A percentile compares a stretch with the other conserved stretches of the same genome.
Evolutionary conservation across 2,797 vertebrate genomes (phyloP).

Genomic region (Labeo calbasu): DNA sequence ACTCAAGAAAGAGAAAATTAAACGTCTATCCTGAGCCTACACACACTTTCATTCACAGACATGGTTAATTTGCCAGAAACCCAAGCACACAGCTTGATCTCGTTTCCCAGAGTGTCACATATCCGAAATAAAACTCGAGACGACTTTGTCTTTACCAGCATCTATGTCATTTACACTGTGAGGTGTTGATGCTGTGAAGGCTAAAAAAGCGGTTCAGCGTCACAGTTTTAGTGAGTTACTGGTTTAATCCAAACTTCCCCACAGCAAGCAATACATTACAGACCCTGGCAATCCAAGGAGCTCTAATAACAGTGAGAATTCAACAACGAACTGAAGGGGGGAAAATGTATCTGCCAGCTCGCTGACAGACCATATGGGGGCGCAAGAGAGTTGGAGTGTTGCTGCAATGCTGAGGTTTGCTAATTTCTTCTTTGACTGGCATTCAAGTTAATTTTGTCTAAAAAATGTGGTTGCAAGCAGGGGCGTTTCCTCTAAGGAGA

Average conservation of each 20-base stretch:
- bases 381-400: neutral
- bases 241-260: neutral
- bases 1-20: constrained; percentile 7
- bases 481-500: too few species aligned
- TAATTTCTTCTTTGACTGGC: neutral
- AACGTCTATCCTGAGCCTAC: neutral
- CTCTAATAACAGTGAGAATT: neutral
- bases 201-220: neutral
- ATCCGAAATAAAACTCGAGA: neutral
- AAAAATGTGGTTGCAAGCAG: too few species aligned
- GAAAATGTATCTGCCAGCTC: neutral
- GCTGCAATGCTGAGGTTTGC: neutral
- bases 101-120: neutral
- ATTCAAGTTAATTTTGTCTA: too few species aligned
- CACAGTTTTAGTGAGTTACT: neutral
- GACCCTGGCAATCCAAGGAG: neutral
- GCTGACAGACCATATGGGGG: neutral
- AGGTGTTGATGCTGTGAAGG: neutral
- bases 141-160: neutral
- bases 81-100: neutral
- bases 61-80: neutral
- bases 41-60: neutral
- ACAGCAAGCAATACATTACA: neutral
- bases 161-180: neutral
- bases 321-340: neutral